Base-by-base conservation (phyloP, 1,140 invertebrate species). In the Plectrocnemia conspersa region DNA sequence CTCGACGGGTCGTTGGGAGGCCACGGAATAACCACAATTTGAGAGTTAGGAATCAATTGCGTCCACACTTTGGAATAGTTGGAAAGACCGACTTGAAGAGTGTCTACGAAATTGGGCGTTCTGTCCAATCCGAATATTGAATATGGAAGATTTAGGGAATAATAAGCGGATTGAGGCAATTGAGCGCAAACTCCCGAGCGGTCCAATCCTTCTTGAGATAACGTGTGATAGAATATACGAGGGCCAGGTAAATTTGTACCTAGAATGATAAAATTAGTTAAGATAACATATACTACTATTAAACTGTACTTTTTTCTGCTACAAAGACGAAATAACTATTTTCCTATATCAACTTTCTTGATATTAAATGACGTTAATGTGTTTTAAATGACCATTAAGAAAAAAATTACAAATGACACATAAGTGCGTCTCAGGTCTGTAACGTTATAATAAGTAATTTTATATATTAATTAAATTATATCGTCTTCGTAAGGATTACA, bases 41-140 rank as follows among this genome's bases (percentile, higher is more conserved):
- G 95, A 1, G 95, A 97, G 69, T 97, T 99, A 24, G 91, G 96
- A 66, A 99, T 98, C 25, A 98, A 88, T 70, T 96, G 92, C 1
- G 86, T 86, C 86, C 91, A 97, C 41, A 82, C 82, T 59, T 81
- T 80, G 0, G 70, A 82, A 62, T 79, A 72, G 47, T 79, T 79
- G 54, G 76, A 88, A 50, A 97, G 79, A 6, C 91, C 89, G 15
- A 97, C 86, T 24, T 81, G 83, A 11, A 99, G 71, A 32, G 80
- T 82, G 69, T 99, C 97, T 1, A 99, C 87, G 76, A 98, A 99
- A 73, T 99, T 98, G 2, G 96, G 95, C 16, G 93, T 96, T 55
- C 92, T 82, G 11, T 96, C 96, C 2, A 99, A 75, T 4, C 97
- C 97, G 73, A 98, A 98, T 33, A 95, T 86, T 0, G 86, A 88